Evolutionary conservation across 2,888 invertebrate genomes (phyloP), one percentile per base, ranked within the genome.

Genomic region (Netelia melanura): DNA sequence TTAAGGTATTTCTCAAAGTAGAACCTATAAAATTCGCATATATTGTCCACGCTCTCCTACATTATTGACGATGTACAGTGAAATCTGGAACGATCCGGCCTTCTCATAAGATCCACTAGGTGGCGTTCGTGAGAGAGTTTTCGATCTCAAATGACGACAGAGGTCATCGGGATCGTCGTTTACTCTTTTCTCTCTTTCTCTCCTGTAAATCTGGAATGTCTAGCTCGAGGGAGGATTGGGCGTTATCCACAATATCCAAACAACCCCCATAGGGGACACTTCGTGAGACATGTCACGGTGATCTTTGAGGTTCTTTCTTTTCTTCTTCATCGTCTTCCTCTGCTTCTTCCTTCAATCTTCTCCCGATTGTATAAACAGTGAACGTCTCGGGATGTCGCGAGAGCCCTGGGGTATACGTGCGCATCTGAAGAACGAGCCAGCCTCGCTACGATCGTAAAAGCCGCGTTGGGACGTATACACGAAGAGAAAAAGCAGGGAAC

Each of bases 361-460:
- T 58, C 61, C 11, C 30, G 65, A 58, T 48, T 58, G 68, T 65
- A 11, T 52, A 74, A 65, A 56, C 81, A 52, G 10, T 14, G 62
- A 68, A 83, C 81, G 82, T 78, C 70, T 61, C 52, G 71, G 74
- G 84, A 81, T 86, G 87, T 87, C 87, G 86, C 87, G 72, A 81
- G 81, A 78, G 72, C 86, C 81, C 74, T 71, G 85, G 84, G 84
- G 74, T 64, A 77, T 72, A 80, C 81, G 61, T 81, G 81, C 68
- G n/a, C 52, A 21, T 87, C 89, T 56, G 87, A 72, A 70, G 70
- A 67, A 70, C 77, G 82, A 86, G 86, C 78, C 82, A 86, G 71
- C 78, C 78, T 87, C 75, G 87, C 87, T 88, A 89, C 87, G 91
- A 89, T 89, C 91, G 91, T 91, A 90, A 91, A 88, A 75, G 87